These are phyloP conservation scores for Odocoileus hemionus DNA, from an alignment of 2,113 vertebrate genomes.

Conservation along the genomic window DNA sequence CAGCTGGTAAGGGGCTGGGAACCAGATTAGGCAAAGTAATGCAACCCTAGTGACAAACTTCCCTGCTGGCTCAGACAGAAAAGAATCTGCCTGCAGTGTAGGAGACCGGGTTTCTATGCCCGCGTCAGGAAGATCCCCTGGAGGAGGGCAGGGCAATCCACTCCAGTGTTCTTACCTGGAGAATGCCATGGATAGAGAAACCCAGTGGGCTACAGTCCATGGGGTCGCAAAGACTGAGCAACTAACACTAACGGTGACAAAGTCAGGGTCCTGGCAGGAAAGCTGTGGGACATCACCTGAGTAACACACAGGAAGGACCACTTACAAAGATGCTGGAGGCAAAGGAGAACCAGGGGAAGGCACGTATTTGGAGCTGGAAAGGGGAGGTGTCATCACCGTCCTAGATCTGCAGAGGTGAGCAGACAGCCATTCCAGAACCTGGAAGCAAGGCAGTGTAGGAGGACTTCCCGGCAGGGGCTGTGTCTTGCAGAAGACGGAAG, in stretches of 20 bases:
- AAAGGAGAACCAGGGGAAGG: background rate
- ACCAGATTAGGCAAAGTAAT: background rate
- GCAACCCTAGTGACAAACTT: background rate
- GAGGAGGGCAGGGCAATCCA: background rate
- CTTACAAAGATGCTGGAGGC: background rate
- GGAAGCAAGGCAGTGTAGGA: background rate
- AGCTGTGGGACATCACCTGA: background rate
- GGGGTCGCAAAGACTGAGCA: background rate
- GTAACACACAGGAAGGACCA: background rate
- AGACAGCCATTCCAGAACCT: background rate
- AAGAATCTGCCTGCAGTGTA: background rate
- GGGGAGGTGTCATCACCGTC: background rate
- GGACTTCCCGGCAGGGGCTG: background rate
- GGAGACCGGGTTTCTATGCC: background rate
- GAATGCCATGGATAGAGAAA: background rate
- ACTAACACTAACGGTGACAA: background rate
- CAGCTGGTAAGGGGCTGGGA: background rate
- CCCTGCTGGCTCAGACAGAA: background rate
- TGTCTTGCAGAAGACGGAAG: background rate
- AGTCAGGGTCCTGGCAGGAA: background rate
- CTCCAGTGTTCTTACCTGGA: background rate
- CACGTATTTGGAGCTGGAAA: fast-evolving
- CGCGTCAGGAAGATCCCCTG: background rate
- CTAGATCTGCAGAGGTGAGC: background rate
- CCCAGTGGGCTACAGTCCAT: background rate